Evolutionary conservation across 2,888 invertebrate species (phyloP).

Genomic region (Andrena bicolor): DNA sequence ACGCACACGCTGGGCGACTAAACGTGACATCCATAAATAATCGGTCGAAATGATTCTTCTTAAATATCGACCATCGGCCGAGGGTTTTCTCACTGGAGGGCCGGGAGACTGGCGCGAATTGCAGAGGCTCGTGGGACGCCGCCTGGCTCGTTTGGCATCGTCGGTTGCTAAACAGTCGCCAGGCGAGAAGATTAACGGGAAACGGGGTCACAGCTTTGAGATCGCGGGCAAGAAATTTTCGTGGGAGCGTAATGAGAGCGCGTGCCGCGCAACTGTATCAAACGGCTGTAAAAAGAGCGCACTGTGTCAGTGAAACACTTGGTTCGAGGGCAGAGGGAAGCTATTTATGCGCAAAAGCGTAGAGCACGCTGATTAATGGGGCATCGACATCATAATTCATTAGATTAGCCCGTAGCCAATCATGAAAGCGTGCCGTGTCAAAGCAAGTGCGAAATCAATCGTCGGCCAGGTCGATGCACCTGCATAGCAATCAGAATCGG

Average conservation of each 20-base stretch:
- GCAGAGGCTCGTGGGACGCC: not conserved
- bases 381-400: constrained; percentile 71
- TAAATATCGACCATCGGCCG: constrained; percentile 11
- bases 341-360: constrained; percentile 46
- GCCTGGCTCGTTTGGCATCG: not conserved
- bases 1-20: constrained; percentile 14
- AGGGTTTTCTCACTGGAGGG: not conserved
- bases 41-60: constrained; percentile 31
- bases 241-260: constrained; percentile 8
- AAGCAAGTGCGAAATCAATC: constrained; percentile 74
- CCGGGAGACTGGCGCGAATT: not conserved
- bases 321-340: constrained; percentile 14
- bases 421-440: constrained; percentile 67
- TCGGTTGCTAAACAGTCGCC: not conserved
- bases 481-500: constrained; percentile 56
- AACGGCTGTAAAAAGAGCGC: constrained; percentile 3
- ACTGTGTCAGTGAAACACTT: constrained; percentile 1
- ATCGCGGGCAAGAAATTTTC: not conserved
- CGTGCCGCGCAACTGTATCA: not conserved
- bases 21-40: constrained; percentile 49
- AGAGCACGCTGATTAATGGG: constrained; percentile 63
- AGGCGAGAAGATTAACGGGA: not conserved
- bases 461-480: constrained; percentile 63
- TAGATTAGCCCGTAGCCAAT: constrained; percentile 67
- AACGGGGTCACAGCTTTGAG: not conserved